These are phyloP conservation scores for Chaitophorus viminalis DNA, from an alignment of 2,888 invertebrate genomes.

Conservation along the genomic window DNA sequence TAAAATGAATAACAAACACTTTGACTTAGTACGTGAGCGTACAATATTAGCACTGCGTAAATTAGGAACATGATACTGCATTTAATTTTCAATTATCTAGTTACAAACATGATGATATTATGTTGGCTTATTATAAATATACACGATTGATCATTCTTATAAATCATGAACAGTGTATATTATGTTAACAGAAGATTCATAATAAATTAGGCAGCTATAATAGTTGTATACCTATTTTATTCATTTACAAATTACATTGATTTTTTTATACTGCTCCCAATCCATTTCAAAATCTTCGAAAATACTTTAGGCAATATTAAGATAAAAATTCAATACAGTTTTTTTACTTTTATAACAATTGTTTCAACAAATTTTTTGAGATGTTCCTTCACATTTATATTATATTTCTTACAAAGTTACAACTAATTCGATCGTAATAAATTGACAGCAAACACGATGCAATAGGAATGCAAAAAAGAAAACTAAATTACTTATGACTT, in stretches of 20 bases:
- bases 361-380: neutral
- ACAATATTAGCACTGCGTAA: neutral
- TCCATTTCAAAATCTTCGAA: no score
- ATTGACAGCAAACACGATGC: constrained; percentile 12
- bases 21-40: neutral
- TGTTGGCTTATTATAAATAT: neutral
- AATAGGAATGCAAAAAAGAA: neutral
- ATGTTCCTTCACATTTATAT: neutral
- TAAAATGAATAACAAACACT: neutral
- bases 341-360: neutral
- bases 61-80: neutral
- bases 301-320: no score
- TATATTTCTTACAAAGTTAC: neutral
- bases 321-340: neutral
- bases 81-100: neutral
- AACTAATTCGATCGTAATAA: neutral
- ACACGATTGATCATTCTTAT: neutral
- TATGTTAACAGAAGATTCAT: neutral
- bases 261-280: no score
- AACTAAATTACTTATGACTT: constrained; percentile 23
- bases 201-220: neutral
- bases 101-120: neutral
- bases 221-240: neutral
- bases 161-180: neutral
- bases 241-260: no score